phyloP scores from a whole-genome alignment of 2,888 invertebrate species.

The Eristalis pertinax region DNA sequence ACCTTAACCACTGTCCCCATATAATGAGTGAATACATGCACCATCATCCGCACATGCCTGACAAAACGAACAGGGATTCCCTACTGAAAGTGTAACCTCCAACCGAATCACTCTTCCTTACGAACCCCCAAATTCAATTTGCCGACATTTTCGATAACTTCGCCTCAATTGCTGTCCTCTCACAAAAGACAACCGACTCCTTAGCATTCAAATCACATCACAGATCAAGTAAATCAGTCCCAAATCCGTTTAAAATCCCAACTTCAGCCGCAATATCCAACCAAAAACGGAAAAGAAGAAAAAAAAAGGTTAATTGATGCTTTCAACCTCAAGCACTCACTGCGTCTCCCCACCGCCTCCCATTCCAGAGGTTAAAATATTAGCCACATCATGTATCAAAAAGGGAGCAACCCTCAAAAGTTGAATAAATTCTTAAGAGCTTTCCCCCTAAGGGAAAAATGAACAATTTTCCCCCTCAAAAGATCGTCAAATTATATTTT shows the following conservation, averaged over 20 bases:
- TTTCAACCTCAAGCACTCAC: background rate
- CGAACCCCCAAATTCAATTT: background rate
- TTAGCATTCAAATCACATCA: background rate
- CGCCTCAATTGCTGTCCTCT: background rate
- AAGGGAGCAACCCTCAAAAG: background rate
- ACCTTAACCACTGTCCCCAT: too few relatives aligned
- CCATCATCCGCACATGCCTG: background rate
- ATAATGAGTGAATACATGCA: too few relatives aligned
- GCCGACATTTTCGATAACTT: background rate
- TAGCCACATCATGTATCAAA: background rate
- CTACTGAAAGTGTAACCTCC: background rate
- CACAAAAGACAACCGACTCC: background rate
- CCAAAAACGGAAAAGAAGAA: background rate
- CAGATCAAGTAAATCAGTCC: background rate
- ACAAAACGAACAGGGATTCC: too few relatives aligned
- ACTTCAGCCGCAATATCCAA: background rate
- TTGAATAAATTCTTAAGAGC: background rate
- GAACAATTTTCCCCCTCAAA: background rate
- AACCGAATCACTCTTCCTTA: background rate
- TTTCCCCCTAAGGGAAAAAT: background rate
- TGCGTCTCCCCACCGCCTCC: background rate
- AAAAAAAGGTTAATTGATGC: background rate
- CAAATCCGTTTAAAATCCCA: background rate
- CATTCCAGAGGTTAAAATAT: background rate
- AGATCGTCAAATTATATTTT: conserved; percentile 11